Base-by-base conservation (phyloP, 2,888 invertebrate species). In the Venusia cambrica region DNA sequence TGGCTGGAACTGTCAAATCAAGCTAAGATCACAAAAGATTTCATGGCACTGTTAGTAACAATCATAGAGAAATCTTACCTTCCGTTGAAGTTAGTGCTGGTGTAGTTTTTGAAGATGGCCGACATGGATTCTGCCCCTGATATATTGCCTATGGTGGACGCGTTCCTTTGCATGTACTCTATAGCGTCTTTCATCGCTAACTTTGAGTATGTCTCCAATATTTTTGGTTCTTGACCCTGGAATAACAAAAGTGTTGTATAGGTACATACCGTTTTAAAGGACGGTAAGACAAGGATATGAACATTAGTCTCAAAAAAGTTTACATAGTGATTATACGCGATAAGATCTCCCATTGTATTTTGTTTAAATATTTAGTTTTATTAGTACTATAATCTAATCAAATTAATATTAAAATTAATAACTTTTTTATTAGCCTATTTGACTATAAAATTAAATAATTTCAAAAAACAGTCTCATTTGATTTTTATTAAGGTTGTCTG, bases 161-260 rank as follows among this genome's bases (percentile, higher is more conserved):
- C 95, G 74, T 95, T 96, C 43, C 95, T 90, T 54, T 94, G 90
- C 92, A 96, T 96, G 56, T 95, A 94, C 61, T 96, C 95, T 89
- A 97, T 93, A 5, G 97, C 98, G 73, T 98, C 98, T 58, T 93
- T 92, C 94, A 97, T 95, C 9, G 96, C 96, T 54, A 97, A 79
- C 69, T 97, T 97, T 2, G 97, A 96, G 78, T 96, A 97, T 0
- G 97, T 97, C 76, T 97, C 97, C 61, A 97, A 89, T 56, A 97
- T 97, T 74, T 97, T 97, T 32, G 97, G 97, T 65, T 97, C 97
- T 25, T 93, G 93, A 42, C 96, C 95, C 89, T 87, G 41, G 17
- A 70, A 57, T 22, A 39, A 28, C 25, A 22, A 34, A 8, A 2
- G 12, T 17, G 5, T 17, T 13, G 6, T n/a, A 5, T 12, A 22